A percentile compares a stretch with the other conserved stretches of the same genome.
Conservation (phyloP, 2,888 invertebrate species). For the Andrena flavipes region DNA sequence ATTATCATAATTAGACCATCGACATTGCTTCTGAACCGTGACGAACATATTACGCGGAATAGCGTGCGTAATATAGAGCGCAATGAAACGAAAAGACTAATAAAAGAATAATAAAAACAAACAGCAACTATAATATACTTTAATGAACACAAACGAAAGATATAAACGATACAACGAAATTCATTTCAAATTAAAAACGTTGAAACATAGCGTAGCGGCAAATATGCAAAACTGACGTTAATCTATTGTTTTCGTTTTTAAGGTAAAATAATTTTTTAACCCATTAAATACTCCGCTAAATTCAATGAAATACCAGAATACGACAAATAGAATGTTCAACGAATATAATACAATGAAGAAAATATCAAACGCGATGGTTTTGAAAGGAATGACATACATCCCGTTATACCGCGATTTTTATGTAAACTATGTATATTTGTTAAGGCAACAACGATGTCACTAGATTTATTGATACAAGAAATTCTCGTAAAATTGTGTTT, state of each 20-base stretch:
- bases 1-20: slow-evolving; percentile 66
- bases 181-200: too few species aligned
- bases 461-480: neutral
- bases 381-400: slow-evolving; percentile 9
- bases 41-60: slow-evolving; percentile 31
- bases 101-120: neutral
- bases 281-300: neutral
- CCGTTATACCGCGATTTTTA: slow-evolving; percentile 15
- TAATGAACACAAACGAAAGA: too few species aligned
- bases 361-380: slow-evolving; percentile 9
- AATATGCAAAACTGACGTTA: too few species aligned
- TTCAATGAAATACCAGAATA: neutral
- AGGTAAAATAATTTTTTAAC: too few species aligned
- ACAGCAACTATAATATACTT: neutral
- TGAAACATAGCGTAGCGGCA: too few species aligned
- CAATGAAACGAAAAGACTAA: neutral
- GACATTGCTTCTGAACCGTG: slow-evolving; percentile 28
- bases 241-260: too few species aligned
- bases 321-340: neutral
- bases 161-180: too few species aligned
- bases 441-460: slow-evolving; percentile 22
- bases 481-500: neutral
- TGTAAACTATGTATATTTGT: slow-evolving; percentile 19
- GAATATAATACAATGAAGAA: neutral
- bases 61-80: neutral